A percentile compares a stretch with the other conserved stretches of the same genome.
phyloP scores from a whole-genome alignment of 2,797 vertebrate genomes.

The Ispidina lecontei region DNA sequence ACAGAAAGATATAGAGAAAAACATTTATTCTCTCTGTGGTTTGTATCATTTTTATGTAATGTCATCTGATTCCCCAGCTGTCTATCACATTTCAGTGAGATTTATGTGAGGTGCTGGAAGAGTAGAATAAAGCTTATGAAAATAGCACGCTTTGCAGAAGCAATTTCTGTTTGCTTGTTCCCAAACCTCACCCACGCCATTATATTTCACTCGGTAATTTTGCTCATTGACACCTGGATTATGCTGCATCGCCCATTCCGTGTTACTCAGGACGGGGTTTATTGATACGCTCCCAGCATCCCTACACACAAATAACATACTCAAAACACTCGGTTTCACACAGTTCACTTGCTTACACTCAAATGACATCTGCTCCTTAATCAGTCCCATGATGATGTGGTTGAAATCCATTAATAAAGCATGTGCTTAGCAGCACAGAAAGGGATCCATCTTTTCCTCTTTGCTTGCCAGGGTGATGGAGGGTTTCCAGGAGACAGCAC shows the following conservation, averaged over 20 bases:
- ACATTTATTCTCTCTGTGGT: not conserved
- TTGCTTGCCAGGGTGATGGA: not conserved
- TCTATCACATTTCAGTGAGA: not conserved
- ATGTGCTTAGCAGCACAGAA: not conserved
- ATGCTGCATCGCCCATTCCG: not conserved
- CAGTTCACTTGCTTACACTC: not conserved
- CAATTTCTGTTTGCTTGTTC: not conserved
- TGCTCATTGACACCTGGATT: not conserved
- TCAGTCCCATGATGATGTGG: not conserved
- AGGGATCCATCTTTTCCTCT: no score
- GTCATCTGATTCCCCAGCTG: not conserved
- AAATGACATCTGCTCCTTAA: not conserved
- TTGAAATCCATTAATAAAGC: not conserved
- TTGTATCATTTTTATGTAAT: not conserved
- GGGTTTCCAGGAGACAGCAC: not conserved
- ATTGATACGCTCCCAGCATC: not conserved
- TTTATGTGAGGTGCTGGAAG: not conserved
- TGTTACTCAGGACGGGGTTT: not conserved
- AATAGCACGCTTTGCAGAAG: not conserved
- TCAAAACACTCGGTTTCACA: not conserved
- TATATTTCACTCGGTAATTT: not conserved
- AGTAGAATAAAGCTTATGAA: not conserved
- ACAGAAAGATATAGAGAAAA: not conserved
- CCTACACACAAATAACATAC: not conserved
- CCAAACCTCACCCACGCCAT: not conserved